These are phyloP conservation scores for Hormaphis cornu DNA, from an alignment of 1,140 invertebrate genomes.

Conservation along the genomic window DNA sequence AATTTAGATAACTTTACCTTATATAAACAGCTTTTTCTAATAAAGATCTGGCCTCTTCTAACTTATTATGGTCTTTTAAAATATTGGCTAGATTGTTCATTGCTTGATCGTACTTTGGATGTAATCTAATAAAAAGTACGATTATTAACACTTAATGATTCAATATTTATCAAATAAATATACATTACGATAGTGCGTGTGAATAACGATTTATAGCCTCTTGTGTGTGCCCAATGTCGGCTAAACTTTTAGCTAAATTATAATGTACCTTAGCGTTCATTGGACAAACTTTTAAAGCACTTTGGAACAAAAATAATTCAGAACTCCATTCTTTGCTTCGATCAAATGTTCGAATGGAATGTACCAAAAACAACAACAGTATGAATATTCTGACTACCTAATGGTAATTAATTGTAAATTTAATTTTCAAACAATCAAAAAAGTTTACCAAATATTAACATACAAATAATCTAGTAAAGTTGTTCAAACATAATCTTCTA, in stretches of 20 bases:
- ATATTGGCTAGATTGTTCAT: conserved; percentile 96
- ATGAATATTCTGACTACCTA: conserved; percentile 40
- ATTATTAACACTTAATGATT: neutral
- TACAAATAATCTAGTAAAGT: neutral
- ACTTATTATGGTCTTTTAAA: conserved; percentile 64
- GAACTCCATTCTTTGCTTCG: conserved; percentile 70
- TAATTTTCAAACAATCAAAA: too few relatives aligned
- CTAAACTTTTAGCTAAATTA: conserved; percentile 74
- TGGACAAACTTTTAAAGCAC: conserved; percentile 66
- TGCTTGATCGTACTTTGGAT: conserved; percentile 88
- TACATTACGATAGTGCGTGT: conserved; percentile 58
- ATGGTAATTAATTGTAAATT: too few relatives aligned
- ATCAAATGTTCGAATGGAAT: conserved; percentile 53
- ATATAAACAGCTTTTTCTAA: conserved; percentile 63
- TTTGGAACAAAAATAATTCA: conserved; percentile 62
- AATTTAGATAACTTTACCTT: conserved; percentile 40
- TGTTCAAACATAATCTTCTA: conserved; percentile 26
- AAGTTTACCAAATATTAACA: too few relatives aligned
- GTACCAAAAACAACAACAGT: conserved; percentile 46
- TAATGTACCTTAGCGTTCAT: conserved; percentile 93
- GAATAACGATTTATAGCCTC: conserved; percentile 69
- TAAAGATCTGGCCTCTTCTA: conserved; percentile 63
- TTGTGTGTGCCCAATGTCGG: conserved; percentile 58
- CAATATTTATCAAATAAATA: neutral
- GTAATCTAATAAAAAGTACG: conserved; percentile 51